Base-by-base conservation (phyloP, 2,113 vertebrate species). In the Entosphenus tridentatus region DNA sequence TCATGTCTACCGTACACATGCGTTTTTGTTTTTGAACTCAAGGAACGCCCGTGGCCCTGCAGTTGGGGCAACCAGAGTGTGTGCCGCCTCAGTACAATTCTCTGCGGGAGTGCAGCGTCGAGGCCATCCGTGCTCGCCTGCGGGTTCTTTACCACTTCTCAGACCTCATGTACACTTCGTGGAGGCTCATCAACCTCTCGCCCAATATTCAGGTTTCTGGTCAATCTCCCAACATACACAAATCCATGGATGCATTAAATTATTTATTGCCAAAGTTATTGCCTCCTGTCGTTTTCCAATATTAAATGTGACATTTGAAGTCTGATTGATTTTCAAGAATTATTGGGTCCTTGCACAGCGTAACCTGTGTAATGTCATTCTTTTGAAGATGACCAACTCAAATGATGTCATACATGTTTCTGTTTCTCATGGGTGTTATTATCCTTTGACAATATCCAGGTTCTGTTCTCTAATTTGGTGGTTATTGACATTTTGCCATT, bases 151-250 rank as follows among this genome's bases (percentile, higher is more conserved):
- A 87, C 75, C 83, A 87, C 71, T 87, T 87, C 74, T 87, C 85
- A 3, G 85, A 87, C 74, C 83, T 87, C 76, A 85, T 87, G 85
- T 87, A 87, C 67, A 85, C 84, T 1, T 86, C 85, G 0, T 87
- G 85, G 85, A 77, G 85, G 72, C 74, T 87, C 1, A 78, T 87
- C 56, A 87, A 87, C 70, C 85, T 87, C 72, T 86, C 84, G 71
- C 85, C 85, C 70, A 87, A 87, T 73, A 86, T 83, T 70, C 85
- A 87, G 85, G 85, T 87, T 78, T 78, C 58, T 65, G n/a, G 62
- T 39, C 39, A 39, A 39, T 39, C 39, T 39, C 39, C 39, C 39
- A 39, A 39, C 21, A 39, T 39, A 39, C 21, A 39, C 39, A 39
- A 39, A 39, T 39, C 39, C 39, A 39, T 39, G 39, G 39, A 39